phyloP scores from a whole-genome alignment of 2,113 vertebrate genomes.

The Sinocyclocheilus anophthalmus region DNA sequence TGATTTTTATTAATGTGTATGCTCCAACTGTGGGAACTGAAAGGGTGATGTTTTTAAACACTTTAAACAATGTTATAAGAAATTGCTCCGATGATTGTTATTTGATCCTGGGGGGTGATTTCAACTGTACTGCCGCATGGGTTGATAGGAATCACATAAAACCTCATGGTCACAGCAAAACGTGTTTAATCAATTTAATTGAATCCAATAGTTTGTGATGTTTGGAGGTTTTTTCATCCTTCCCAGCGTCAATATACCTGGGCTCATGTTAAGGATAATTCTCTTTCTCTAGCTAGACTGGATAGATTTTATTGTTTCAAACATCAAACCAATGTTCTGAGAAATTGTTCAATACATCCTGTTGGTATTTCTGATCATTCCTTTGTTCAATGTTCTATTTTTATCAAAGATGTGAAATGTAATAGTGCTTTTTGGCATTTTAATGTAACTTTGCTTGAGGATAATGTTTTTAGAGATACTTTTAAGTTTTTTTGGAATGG shows the following conservation, averaged over 20 bases:
- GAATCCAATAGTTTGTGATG: too few relatives aligned
- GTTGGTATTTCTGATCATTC: neutral
- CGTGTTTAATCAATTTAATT: too few relatives aligned
- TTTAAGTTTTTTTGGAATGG: neutral
- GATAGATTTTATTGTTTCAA: neutral
- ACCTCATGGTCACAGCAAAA: too few relatives aligned
- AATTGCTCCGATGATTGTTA: too few relatives aligned
- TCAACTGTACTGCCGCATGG: too few relatives aligned
- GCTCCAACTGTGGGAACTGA: too few relatives aligned
- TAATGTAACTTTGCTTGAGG: neutral
- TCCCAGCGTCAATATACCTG: neutral
- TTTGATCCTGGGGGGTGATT: too few relatives aligned
- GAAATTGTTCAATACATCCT: neutral
- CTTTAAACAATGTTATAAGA: too few relatives aligned
- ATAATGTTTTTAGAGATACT: neutral
- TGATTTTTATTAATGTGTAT: too few relatives aligned
- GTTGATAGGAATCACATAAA: too few relatives aligned
- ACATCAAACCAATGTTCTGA: neutral
- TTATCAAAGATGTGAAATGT: neutral
- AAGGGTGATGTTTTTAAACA: too few relatives aligned
- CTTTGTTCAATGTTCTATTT: neutral
- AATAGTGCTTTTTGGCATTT: neutral
- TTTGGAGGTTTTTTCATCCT: neutral
- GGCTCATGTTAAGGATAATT: neutral
- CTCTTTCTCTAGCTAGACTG: neutral